Evolutionary conservation across 2,888 invertebrate species (phyloP).

Genomic region (Oligia strigilis): DNA sequence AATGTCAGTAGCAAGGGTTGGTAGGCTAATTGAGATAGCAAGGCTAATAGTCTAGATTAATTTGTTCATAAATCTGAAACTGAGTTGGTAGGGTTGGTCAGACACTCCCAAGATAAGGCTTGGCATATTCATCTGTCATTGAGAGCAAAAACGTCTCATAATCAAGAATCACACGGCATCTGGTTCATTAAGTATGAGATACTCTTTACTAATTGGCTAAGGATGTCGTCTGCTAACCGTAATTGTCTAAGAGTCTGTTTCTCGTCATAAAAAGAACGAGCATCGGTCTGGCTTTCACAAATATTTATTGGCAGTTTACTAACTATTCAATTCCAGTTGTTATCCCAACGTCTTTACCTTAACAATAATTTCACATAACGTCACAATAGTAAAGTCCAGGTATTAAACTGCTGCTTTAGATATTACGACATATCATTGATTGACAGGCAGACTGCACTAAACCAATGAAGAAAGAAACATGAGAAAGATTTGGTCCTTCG

Average conservation of each 20-base stretch:
- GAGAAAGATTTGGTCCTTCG: constrained; percentile 8
- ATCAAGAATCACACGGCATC: constrained; percentile 3
- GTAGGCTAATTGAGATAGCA: constrained; percentile 41
- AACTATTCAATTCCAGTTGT: not conserved
- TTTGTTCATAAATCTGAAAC: constrained; percentile 38
- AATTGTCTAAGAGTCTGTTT: not conserved
- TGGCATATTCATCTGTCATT: constrained; percentile 29
- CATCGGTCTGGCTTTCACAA: not conserved
- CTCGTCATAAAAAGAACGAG: not conserved
- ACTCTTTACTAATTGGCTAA: not conserved
- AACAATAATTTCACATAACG: not conserved
- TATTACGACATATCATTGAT: not conserved
- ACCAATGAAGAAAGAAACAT: not conserved
- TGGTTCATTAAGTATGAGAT: not conserved
- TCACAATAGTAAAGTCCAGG: too few species aligned
- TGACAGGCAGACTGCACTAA: not conserved
- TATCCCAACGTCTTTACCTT: fast-evolving
- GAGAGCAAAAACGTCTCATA: constrained; percentile 32
- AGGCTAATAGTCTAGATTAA: constrained; percentile 45
- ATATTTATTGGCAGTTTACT: not conserved
- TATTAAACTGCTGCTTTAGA: not conserved
- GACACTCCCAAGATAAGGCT: constrained; percentile 26
- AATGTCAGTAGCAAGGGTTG: constrained; percentile 34
- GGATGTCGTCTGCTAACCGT: not conserved
- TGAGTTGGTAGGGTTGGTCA: constrained; percentile 43